These are phyloP conservation scores for Podarcis siculus DNA, from an alignment of 2,797 vertebrate species.

Conservation along the genomic window DNA sequence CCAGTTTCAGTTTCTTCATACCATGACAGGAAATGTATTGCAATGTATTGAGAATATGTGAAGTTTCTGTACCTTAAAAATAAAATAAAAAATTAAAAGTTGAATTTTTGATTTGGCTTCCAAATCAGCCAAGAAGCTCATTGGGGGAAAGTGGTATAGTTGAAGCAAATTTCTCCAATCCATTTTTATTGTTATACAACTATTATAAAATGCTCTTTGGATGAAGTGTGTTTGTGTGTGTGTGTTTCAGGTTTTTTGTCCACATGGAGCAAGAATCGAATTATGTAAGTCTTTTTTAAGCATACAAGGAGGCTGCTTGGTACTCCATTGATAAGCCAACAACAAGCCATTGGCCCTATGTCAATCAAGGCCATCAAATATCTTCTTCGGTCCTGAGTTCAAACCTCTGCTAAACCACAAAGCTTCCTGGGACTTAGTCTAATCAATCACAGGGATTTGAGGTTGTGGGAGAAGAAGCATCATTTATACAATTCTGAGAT, in stretches of 20 bases:
- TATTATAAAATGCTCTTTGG: not conserved
- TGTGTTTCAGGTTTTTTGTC: not conserved
- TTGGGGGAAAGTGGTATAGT: not conserved
- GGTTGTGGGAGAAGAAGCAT: not conserved
- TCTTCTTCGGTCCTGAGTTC: not conserved
- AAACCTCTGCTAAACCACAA: not conserved
- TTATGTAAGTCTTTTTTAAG: not conserved
- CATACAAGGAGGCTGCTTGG: not conserved
- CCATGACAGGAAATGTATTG: not conserved
- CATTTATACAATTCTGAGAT: not conserved
- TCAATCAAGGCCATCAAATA: not conserved
- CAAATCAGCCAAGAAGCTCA: not conserved
- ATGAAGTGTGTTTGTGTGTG: not conserved
- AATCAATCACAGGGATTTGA: not conserved
- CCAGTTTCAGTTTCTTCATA: not conserved
- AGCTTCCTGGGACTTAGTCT: too few species aligned
- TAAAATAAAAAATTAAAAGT: conserved; percentile 47
- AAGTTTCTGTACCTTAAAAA: conserved; percentile 65
- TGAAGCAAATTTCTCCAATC: not conserved
- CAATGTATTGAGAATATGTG: conserved; percentile 46
- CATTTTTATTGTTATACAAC: not conserved
- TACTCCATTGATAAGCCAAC: not conserved
- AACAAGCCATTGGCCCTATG: not conserved
- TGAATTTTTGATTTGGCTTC: conserved; percentile 21
- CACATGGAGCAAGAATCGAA: not conserved